phyloP scores from a whole-genome alignment of 2,113 vertebrate genomes.

The Hemibagrus wyckioides region DNA sequence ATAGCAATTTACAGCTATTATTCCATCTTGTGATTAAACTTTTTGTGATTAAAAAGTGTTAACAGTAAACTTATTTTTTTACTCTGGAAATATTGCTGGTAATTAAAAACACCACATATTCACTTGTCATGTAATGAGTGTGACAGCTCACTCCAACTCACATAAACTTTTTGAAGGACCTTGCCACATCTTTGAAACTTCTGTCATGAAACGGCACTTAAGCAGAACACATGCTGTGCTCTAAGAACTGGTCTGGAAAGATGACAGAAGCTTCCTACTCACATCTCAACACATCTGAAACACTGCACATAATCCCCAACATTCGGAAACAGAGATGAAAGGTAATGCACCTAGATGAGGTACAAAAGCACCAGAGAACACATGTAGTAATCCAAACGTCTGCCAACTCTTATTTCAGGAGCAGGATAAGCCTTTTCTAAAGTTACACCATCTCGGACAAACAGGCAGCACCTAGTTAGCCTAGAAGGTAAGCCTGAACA shows the following conservation, averaged over 20 bases:
- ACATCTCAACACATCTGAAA: neutral
- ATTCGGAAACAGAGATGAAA: neutral
- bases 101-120: neutral
- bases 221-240: neutral
- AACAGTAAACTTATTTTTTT: neutral
- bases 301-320: neutral
- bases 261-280: neutral
- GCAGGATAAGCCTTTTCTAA: conserved; percentile 21
- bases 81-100: neutral
- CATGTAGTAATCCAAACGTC: neutral
- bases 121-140: neutral
- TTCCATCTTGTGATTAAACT: neutral
- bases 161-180: neutral
- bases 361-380: neutral
- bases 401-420: neutral
- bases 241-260: conserved; percentile 8
- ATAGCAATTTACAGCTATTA: neutral
- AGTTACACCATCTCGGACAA: conserved; percentile 22
- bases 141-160: neutral
- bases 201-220: neutral
- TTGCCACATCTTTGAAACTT: neutral
- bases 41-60: neutral
- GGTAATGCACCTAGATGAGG: neutral
- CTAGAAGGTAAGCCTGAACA: conserved; percentile 24
- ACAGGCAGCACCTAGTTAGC: neutral